A percentile compares a stretch with the other conserved stretches of the same genome.
Conservation (phyloP, 2,888 invertebrate genomes). For the Platycheirus albimanus region DNA sequence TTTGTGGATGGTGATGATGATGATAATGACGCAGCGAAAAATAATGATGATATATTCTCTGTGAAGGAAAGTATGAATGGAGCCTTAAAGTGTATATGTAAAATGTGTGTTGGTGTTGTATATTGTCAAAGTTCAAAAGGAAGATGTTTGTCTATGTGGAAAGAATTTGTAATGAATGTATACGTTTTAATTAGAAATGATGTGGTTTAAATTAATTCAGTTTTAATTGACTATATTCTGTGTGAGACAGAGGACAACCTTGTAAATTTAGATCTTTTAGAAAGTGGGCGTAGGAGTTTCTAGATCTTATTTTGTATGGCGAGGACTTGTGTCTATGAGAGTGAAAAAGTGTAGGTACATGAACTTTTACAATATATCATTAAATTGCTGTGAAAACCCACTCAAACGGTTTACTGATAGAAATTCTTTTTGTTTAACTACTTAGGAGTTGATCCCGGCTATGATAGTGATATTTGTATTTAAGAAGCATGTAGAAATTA, state of each 20-base stretch:
- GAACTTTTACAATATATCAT: too few relatives aligned
- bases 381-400: too few relatives aligned
- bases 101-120: not conserved
- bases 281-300: not conserved
- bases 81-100: not conserved
- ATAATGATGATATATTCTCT: slow-evolving; percentile 28
- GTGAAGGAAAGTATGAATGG: not conserved
- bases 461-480: too few relatives aligned
- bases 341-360: too few relatives aligned
- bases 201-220: slow-evolving; percentile 26
- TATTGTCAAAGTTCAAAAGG: not conserved
- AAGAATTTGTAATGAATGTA: slow-evolving; percentile 43
- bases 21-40: not conserved
- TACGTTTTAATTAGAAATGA: slow-evolving; percentile 48
- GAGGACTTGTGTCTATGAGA: too few relatives aligned
- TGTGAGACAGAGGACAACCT: not conserved
- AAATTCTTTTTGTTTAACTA: too few relatives aligned
- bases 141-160: slow-evolving; percentile 28
- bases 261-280: not conserved
- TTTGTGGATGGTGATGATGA: slow-evolving; percentile 10
- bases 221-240: slow-evolving; percentile 8
- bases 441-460: too few relatives aligned
- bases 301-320: too few relatives aligned
- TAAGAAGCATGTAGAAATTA: too few relatives aligned
- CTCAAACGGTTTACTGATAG: too few relatives aligned